Percentiles rank a stretch among this genome's conserved stretches.
phyloP scores from a whole-genome alignment of 2,113 vertebrate species.

The Cygnus atratus region DNA sequence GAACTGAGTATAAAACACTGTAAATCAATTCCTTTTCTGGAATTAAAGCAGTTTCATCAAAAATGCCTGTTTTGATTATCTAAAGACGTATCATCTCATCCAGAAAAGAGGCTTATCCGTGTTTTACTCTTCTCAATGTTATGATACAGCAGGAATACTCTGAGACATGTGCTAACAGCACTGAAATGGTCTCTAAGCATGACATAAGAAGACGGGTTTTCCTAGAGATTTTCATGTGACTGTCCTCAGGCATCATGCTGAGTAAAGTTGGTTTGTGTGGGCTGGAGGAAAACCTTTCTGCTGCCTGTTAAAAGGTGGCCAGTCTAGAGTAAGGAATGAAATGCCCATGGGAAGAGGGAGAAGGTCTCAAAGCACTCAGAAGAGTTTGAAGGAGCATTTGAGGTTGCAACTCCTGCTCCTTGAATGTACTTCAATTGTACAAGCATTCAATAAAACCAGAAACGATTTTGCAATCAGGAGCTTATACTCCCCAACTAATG shows the following conservation, averaged over 20 bases:
- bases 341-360: neutral
- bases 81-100: neutral
- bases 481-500: neutral
- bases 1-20: neutral
- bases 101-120: neutral
- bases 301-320: rapidly evolving
- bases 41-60: neutral
- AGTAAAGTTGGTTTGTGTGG: neutral
- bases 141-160: neutral
- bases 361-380: neutral
- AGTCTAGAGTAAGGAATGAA: neutral
- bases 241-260: neutral
- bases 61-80: neutral
- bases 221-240: neutral
- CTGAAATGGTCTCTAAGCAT: neutral
- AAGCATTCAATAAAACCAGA: neutral
- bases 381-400: neutral
- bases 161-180: rapidly evolving
- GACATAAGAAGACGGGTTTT: neutral
- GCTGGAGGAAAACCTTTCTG: neutral
- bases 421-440: neutral
- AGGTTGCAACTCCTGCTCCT: neutral
- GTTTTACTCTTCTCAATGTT: neutral
- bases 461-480: neutral
- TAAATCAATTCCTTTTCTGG: neutral